Conservation (phyloP, 2,888 invertebrate genomes). For the Nysson spinosus region DNA sequence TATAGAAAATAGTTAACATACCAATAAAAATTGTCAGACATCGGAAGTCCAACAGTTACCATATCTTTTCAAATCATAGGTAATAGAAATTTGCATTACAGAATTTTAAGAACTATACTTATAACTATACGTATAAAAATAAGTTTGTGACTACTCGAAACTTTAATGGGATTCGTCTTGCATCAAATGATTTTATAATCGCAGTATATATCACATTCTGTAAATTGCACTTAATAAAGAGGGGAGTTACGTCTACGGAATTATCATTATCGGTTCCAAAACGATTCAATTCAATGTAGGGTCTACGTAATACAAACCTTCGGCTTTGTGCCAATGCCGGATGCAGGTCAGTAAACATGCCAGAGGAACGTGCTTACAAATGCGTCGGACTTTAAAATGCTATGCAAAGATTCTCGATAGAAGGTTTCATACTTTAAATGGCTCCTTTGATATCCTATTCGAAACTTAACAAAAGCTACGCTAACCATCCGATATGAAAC, state of each 20-base stretch:
- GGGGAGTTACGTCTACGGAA: not conserved
- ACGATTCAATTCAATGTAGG: slow-evolving; percentile 35
- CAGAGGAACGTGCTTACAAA: slow-evolving; percentile 66
- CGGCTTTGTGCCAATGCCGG: slow-evolving; percentile 70
- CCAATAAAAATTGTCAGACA: too few relatives aligned
- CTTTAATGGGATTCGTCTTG: too few relatives aligned
- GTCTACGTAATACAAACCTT: slow-evolving; percentile 35
- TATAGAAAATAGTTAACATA: too few relatives aligned
- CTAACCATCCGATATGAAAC: too few relatives aligned
- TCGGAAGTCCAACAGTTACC: too few relatives aligned
- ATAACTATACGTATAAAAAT: too few relatives aligned
- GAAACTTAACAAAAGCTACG: not conserved
- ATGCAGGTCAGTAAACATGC: slow-evolving; percentile 72
- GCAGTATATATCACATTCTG: too few relatives aligned
- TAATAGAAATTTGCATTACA: too few relatives aligned
- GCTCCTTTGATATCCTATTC: slow-evolving; percentile 2
- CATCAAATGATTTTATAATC: too few relatives aligned
- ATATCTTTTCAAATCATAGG: too few relatives aligned
- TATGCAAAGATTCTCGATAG: slow-evolving; percentile 61
- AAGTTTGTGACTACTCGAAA: too few relatives aligned
- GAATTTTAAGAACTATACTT: too few relatives aligned
- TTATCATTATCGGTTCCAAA: slow-evolving; percentile 10
- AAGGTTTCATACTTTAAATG: slow-evolving; percentile 40
- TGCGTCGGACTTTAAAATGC: slow-evolving; percentile 70
- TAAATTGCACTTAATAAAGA: not conserved